phyloP scores from a whole-genome alignment of 30 jellyfish, hydroid and myxozoan species.

The Chrysaora quinquecirrha region DNA sequence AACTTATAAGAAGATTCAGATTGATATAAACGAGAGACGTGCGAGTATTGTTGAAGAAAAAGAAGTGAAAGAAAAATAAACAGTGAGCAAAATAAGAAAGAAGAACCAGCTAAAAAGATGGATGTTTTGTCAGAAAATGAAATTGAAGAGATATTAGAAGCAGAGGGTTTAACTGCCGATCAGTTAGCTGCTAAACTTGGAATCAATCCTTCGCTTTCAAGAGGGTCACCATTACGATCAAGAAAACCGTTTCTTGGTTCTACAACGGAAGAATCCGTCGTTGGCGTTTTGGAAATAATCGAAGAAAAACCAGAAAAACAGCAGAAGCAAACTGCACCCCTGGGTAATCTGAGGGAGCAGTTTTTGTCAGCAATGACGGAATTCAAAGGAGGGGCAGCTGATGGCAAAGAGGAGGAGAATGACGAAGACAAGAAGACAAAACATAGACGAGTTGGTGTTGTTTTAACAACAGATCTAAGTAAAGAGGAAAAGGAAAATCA shows the following conservation, averaged over 20 bases:
- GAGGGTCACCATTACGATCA: slow-evolving; percentile 54
- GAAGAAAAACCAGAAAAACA: slow-evolving; percentile 43
- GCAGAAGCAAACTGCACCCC: slow-evolving; percentile 34
- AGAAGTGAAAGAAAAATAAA: neutral
- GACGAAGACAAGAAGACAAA: slow-evolving; percentile 8
- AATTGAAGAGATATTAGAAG: slow-evolving; percentile 59
- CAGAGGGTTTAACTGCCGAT: slow-evolving; percentile 83
- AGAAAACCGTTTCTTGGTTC: slow-evolving; percentile 64
- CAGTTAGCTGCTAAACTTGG: slow-evolving; percentile 84
- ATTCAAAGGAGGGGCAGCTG: slow-evolving; percentile 43
- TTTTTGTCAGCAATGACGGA: slow-evolving; percentile 60
- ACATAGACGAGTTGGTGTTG: slow-evolving; percentile 37
- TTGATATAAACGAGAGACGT: slow-evolving; percentile 56
- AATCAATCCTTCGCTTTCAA: slow-evolving; percentile 79
- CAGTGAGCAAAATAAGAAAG: neutral
- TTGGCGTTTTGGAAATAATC: slow-evolving; percentile 28
- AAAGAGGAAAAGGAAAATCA: neutral
- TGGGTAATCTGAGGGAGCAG: slow-evolving; percentile 39
- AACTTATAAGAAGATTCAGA: slow-evolving; percentile 64
- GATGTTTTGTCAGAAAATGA: slow-evolving; percentile 65
- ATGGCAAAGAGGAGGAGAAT: slow-evolving; percentile 13
- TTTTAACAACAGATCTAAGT: neutral
- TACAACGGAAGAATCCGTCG: slow-evolving; percentile 50
- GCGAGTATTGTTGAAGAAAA: slow-evolving; percentile 11
- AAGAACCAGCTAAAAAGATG: slow-evolving; percentile 1